These are phyloP conservation scores for Augochlorella aurata DNA, from an alignment of 2,888 invertebrate species.

Conservation along the genomic window DNA sequence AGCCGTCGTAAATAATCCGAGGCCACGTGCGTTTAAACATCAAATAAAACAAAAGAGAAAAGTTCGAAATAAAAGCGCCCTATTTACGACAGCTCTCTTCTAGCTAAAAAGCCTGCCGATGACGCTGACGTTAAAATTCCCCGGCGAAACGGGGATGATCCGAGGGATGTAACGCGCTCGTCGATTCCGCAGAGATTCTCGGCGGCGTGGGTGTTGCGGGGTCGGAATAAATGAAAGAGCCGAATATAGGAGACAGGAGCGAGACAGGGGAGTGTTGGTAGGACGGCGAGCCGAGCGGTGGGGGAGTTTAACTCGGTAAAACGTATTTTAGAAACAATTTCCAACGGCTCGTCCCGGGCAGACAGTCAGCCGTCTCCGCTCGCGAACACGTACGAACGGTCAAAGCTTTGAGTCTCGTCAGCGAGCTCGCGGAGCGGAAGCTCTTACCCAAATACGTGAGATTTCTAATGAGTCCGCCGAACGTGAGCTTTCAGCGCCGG, in stretches of 20 bases:
- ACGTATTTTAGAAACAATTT: constrained; percentile 59
- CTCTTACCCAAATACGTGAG: constrained; percentile 68
- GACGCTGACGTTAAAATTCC: no score
- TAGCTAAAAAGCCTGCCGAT: no score
- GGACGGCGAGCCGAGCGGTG: not conserved
- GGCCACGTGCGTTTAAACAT: no score
- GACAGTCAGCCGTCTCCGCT: constrained; percentile 49
- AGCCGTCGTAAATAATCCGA: no score
- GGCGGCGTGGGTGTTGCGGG: not conserved
- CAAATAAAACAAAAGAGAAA: no score
- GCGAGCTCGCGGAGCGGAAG: constrained; percentile 54
- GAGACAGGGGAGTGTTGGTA: not conserved
- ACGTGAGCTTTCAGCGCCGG: constrained; percentile 55
- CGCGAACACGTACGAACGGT: constrained; percentile 62
- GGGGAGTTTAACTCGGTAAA: constrained; percentile 44
- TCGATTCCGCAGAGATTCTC: constrained; percentile 1
- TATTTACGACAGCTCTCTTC: no score
- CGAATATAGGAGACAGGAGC: not conserved
- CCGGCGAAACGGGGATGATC: no score
- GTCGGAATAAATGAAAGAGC: not conserved
- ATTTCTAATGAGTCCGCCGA: constrained; percentile 71
- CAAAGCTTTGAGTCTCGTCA: constrained; percentile 70
- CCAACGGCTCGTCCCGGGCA: constrained; percentile 46
- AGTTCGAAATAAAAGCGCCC: no score
- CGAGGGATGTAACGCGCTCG: not conserved